Conservation (phyloP, 2,113 vertebrate genomes). For the Dascyllus trimaculatus region DNA sequence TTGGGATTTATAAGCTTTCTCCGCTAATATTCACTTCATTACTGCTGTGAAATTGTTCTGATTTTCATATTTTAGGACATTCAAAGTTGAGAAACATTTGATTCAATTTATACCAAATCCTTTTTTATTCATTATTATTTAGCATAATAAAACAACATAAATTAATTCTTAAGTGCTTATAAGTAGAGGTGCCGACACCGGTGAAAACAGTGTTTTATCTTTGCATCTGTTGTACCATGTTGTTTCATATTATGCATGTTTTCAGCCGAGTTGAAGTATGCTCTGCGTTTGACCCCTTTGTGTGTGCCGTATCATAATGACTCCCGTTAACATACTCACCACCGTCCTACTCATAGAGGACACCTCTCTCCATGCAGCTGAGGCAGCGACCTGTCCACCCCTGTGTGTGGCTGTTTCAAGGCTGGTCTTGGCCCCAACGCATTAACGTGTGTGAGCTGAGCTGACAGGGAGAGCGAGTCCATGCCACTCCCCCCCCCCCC, state of each 20-base stretch:
- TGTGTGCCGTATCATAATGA: conserved; percentile 72
- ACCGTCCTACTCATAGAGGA: conserved; percentile 77
- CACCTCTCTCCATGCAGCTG: conserved; percentile 78
- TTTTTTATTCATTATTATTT: conserved; percentile 17
- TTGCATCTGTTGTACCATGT: conserved; percentile 25
- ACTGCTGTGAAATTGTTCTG: conserved; percentile 12
- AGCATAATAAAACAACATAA: conserved; percentile 20
- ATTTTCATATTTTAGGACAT: conserved; percentile 46
- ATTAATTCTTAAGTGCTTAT: conserved; percentile 16
- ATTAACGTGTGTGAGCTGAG: conserved; percentile 79
- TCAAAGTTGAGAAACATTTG: conserved; percentile 33
- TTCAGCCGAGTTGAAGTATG: conserved; percentile 51
- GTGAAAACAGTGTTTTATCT: conserved; percentile 19
- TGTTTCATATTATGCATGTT: conserved; percentile 47
- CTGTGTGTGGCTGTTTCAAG: conserved; percentile 65
- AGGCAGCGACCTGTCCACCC: conserved; percentile 73
- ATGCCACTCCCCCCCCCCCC: conserved; percentile 64
- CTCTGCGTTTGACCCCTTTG: conserved; percentile 68
- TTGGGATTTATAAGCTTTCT: conserved; percentile 59
- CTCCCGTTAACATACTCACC: conserved; percentile 68
- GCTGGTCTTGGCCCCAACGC: conserved; percentile 66
- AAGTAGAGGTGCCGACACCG: not conserved
- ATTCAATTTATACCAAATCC: conserved; percentile 12
- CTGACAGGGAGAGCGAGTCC: conserved; percentile 80
- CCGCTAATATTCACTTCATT: conserved; percentile 50